A percentile compares a stretch with the other conserved stretches of the same genome.
Evolutionary conservation across 2,113 vertebrate genomes (phyloP).

Genomic region (Gopherus evgoodei): DNA sequence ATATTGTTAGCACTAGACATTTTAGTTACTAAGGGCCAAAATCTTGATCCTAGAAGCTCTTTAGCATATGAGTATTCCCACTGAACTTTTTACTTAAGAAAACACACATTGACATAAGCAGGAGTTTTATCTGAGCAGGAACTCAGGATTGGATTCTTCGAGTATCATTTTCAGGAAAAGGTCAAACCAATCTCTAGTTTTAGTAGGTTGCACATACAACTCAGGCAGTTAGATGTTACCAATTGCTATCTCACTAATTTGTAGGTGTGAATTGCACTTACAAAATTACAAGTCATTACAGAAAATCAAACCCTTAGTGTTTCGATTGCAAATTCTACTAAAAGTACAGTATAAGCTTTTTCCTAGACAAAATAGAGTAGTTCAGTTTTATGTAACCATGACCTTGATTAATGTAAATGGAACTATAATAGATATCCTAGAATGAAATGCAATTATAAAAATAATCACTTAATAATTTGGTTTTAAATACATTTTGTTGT

Average conservation of each 20-base stretch:
- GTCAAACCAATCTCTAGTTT: neutral
- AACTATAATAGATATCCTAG: rapidly evolving
- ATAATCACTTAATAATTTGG: neutral
- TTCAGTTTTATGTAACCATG: neutral
- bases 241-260: neutral
- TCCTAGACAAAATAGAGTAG: neutral
- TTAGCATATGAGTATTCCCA: neutral
- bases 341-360: neutral
- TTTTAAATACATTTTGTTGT: constrained; percentile 13
- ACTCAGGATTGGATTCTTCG: neutral
- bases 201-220: neutral
- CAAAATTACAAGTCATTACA: neutral
- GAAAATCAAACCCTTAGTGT: neutral
- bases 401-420: neutral
- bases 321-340: neutral
- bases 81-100: neutral
- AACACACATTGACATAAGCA: neutral
- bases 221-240: neutral
- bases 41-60: neutral
- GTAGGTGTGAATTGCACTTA: constrained; percentile 10
- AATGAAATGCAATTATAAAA: neutral
- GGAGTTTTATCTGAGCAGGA: neutral
- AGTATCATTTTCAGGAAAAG: neutral
- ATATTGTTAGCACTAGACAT: neutral
- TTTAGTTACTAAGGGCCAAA: neutral